phyloP scores from a whole-genome alignment of 2,113 vertebrate species.

The Ceyx cyanopectus region DNA sequence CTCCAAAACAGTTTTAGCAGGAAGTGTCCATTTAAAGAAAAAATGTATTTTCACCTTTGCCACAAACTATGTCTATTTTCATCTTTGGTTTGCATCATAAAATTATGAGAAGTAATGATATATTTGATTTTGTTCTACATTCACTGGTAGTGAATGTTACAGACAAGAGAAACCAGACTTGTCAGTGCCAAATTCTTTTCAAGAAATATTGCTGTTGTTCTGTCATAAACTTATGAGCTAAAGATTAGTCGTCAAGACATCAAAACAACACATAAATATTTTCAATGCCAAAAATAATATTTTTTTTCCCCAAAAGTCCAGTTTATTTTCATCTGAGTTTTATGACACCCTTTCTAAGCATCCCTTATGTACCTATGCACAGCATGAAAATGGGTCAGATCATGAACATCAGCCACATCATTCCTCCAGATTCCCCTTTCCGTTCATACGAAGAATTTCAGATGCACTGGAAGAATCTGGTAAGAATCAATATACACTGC shows the following conservation, averaged over 20 bases:
- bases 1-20: not conserved
- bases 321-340: not conserved
- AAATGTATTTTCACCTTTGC: not conserved
- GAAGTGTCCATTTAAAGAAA: not conserved
- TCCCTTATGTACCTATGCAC: not conserved
- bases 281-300: not conserved
- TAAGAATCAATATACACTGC: slow-evolving; percentile 47
- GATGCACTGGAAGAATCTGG: slow-evolving; percentile 87
- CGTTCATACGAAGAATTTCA: slow-evolving; percentile 83
- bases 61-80: not conserved
- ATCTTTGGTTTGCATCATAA: not conserved
- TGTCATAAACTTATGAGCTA: not conserved
- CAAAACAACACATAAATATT: not conserved
- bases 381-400: slow-evolving; percentile 95
- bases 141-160: not conserved
- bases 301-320: not conserved
- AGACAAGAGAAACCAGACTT: not conserved
- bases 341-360: not conserved
- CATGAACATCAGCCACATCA: slow-evolving; percentile 79
- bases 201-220: not conserved
- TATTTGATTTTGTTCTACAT: not conserved
- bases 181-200: not conserved
- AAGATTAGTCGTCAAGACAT: not conserved
- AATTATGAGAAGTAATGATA: not conserved
- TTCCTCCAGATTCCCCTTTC: slow-evolving; percentile 84